Base-by-base conservation (phyloP, 2,888 invertebrate genomes). In the Dysmachus trigonus region DNA sequence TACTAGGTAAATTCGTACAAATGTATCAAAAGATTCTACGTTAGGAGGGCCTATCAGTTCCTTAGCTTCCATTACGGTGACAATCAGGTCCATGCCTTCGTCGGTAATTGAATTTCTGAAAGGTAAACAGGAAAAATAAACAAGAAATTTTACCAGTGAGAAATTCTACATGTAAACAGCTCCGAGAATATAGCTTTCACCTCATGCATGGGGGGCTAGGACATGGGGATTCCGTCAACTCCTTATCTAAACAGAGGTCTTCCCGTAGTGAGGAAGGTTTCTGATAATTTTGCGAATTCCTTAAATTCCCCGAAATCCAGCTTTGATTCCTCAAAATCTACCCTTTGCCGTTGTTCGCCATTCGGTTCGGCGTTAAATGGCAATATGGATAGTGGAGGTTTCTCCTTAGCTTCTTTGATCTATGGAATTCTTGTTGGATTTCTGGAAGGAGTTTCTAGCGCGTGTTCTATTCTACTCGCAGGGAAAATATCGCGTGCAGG, bases 1-100 rank as follows among this genome's bases (percentile, higher is more conserved):
- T 71, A 95, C 93, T 81, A 96, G 92, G 89, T 95, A 95, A 85
- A 96, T 95, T 89, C 95, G 94, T 77, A 96, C 96, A 91, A 95
- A 96, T 0, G 96, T 95, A 91, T 96, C 95, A 88, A 95, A 93
- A 7, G 94, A 93, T 77, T 93, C 93, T 88, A 94, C 92, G 89
- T 93, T 93, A 83, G 94, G 94, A 18, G 94, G 93, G 27, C 94
- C 94, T 62, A 94, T 92, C 47, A 97, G 93, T 88, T 96, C 96
- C 90, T 95, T 95, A 8, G 96, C 96, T 91, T 96, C 96, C 88
- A 96, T 93, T 7, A 97, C 95, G 90, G 95, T 96, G 53, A 96
- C 95, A 30, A 90, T 89, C n/a, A 92, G 89, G 53, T 92, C 92
- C 86, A 91, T 88, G 77, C 91, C 92, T 82, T 91, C 90, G 41